Conservation (phyloP, 2,888 invertebrate species). For the Macaria notata region DNA sequence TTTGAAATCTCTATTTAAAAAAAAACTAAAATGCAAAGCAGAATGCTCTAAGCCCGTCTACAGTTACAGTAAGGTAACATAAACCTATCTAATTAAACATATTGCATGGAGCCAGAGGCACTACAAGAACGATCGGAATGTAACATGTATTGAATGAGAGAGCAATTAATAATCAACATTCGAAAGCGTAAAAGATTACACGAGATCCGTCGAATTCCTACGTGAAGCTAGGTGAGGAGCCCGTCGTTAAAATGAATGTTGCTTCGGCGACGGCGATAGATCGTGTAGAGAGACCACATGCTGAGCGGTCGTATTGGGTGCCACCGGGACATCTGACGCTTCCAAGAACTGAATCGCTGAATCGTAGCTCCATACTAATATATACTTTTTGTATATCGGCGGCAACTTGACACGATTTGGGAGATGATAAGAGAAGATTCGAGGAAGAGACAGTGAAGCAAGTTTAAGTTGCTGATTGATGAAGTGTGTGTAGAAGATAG, state of each 20-base stretch:
- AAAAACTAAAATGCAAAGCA: no score
- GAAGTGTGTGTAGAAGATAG: no score
- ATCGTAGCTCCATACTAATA: conserved; percentile 6
- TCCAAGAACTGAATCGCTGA: conserved; percentile 9
- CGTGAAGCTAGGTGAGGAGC: conserved; percentile 38
- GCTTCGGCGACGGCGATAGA: conserved; percentile 13
- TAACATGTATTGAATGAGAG: conserved; percentile 67
- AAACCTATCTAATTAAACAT: conserved; percentile 40
- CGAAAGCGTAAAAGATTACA: conserved; percentile 76
- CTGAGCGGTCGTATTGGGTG: conserved; percentile 15
- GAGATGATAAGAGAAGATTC: no score
- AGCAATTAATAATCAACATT: conserved; percentile 75
- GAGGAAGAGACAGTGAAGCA: no score
- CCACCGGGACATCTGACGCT: conserved; percentile 1
- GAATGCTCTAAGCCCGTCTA: conserved; percentile 9
- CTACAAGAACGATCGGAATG: conserved; percentile 63
- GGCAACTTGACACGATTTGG: not conserved
- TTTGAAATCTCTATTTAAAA: no score
- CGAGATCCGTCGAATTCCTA: conserved; percentile 67
- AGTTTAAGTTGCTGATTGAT: no score
- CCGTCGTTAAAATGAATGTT: conserved; percentile 27
- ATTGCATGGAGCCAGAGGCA: conserved; percentile 53
- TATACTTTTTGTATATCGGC: not conserved
- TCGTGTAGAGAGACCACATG: conserved; percentile 17
- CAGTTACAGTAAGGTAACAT: conserved; percentile 26